phyloP scores from a whole-genome alignment of 1,140 invertebrate genomes.

The Maniola jurtina region DNA sequence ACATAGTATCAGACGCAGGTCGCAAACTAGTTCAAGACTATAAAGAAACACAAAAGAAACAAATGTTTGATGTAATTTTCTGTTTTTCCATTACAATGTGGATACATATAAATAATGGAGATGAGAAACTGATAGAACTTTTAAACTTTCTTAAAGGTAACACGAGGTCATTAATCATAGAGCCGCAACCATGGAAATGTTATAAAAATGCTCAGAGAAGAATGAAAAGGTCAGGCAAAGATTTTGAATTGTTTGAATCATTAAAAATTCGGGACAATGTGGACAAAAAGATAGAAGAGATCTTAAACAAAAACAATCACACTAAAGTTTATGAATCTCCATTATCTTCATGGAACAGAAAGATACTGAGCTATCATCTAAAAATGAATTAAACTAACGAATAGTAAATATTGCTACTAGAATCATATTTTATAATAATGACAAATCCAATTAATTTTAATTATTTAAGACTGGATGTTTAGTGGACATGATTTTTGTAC shows the following conservation, averaged over 20 bases:
- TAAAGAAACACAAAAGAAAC: slow-evolving; percentile 61
- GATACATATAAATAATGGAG: slow-evolving; percentile 91
- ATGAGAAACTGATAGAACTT: slow-evolving; percentile 82
- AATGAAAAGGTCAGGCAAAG: slow-evolving; percentile 80
- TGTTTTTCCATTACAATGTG: slow-evolving; percentile 93
- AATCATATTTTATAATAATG: too few relatives aligned
- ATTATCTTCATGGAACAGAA: slow-evolving; percentile 84
- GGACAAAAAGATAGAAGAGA: slow-evolving; percentile 80
- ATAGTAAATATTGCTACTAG: too few relatives aligned
- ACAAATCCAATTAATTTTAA: too few relatives aligned
- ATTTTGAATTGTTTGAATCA: slow-evolving; percentile 80
- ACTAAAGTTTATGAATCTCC: slow-evolving; percentile 79
- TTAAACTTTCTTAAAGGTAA: slow-evolving; percentile 78
- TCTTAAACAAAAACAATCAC: slow-evolving; percentile 78
- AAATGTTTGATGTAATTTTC: slow-evolving; percentile 85
- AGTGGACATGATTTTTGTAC: too few relatives aligned
- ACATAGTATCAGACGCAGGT: slow-evolving; percentile 80
- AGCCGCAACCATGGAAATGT: slow-evolving; percentile 91
- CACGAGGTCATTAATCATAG: slow-evolving; percentile 83
- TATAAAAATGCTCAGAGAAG: slow-evolving; percentile 86
- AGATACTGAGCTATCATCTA: slow-evolving; percentile 77
- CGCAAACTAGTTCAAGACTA: slow-evolving; percentile 66
- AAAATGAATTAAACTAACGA: neutral
- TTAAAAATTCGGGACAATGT: slow-evolving; percentile 82
- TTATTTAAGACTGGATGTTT: too few relatives aligned